These are phyloP conservation scores for Dermatemys mawii DNA, from an alignment of 2,113 vertebrate genomes.

Conservation along the genomic window DNA sequence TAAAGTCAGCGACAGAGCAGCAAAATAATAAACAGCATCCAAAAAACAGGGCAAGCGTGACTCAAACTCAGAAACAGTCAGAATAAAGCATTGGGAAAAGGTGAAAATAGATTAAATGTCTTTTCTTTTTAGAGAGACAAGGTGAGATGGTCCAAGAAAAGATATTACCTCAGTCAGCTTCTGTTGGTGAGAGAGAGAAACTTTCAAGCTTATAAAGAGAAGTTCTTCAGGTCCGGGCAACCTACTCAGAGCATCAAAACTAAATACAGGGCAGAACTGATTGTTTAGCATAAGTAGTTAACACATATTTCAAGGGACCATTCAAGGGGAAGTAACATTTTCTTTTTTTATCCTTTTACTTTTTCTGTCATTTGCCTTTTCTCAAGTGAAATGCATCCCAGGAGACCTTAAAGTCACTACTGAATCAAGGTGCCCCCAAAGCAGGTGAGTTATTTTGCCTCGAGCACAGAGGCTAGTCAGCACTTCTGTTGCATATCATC, in stretches of 20 bases:
- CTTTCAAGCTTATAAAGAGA: not conserved
- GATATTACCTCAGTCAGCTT: not conserved
- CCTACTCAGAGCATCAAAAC: not conserved
- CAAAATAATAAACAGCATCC: not conserved
- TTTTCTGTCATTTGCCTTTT: not conserved
- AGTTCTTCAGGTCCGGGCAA: not conserved
- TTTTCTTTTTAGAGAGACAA: not conserved
- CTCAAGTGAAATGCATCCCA: not conserved
- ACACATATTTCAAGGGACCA: not conserved
- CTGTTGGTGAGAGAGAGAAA: not conserved
- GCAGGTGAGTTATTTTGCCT: not conserved
- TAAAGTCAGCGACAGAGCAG: not conserved
- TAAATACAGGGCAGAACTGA: not conserved
- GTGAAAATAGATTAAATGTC: not conserved
- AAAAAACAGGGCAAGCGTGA: not conserved
- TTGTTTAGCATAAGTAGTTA: not conserved
- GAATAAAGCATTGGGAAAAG: not conserved
- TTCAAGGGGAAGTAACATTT: not conserved
- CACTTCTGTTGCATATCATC: not conserved
- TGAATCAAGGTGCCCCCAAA: not conserved
- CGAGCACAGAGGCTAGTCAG: not conserved
- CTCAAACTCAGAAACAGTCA: not conserved
- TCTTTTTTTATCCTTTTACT: not conserved
- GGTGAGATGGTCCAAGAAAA: not conserved
- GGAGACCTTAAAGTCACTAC: accelerated